Evolutionary conservation across 2,797 vertebrate species (phyloP).

Genomic region (Odontamblyopus rebecca): DNA sequence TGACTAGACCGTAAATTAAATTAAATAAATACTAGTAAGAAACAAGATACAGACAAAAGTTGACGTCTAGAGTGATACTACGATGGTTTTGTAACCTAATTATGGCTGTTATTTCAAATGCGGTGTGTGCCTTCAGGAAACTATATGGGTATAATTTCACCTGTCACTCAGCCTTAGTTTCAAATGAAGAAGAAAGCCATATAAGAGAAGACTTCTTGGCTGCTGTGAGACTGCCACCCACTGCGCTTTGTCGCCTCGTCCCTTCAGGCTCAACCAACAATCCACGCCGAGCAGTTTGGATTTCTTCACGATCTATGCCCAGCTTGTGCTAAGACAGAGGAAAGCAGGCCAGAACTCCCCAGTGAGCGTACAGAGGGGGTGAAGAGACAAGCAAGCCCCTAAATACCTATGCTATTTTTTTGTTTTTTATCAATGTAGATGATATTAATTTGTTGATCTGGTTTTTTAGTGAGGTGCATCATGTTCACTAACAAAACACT

Average conservation of each 20-base stretch:
- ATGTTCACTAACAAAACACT: neutral
- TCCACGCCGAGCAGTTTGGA: conserved; percentile 36
- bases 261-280: conserved; percentile 30
- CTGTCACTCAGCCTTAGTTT: conserved; percentile 5
- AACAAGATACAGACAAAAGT: too few species aligned
- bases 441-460: neutral
- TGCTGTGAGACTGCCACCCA: conserved; percentile 34
- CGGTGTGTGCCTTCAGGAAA: neutral
- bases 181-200: conserved; percentile 23
- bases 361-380: conserved; percentile 21
- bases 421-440: neutral
- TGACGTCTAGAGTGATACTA: neutral
- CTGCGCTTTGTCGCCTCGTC: conserved; percentile 24
- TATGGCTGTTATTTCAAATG: neutral
- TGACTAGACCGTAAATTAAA: too few species aligned
- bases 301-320: conserved; percentile 37
- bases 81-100: neutral
- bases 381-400: conserved; percentile 16
- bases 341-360: conserved; percentile 18
- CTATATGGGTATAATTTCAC: conserved; percentile 3
- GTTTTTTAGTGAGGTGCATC: neutral
- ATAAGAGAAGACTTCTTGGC: conserved; percentile 22
- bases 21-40: too few species aligned
- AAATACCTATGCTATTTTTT: neutral
- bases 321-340: conserved; percentile 28